A percentile compares a stretch with the other conserved stretches of the same genome.
Evolutionary conservation across 2,888 invertebrate species (phyloP).

Genomic region (Phoronis australis): DNA sequence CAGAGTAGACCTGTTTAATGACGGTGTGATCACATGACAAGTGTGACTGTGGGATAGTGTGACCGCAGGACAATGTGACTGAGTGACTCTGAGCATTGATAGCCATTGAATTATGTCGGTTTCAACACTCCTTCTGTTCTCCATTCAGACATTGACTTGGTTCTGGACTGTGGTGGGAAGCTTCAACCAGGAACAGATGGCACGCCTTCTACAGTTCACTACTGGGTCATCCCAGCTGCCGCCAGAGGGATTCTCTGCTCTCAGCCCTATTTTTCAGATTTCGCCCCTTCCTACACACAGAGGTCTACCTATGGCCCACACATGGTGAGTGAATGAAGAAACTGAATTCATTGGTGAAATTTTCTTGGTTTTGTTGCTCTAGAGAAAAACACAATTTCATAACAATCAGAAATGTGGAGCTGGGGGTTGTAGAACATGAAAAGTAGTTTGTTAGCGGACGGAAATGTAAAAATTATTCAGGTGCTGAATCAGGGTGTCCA

Average conservation of each 20-base stretch:
- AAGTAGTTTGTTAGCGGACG: background rate
- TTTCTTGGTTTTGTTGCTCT: background rate
- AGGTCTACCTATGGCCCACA: slow-evolving; percentile 88
- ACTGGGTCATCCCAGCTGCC: slow-evolving; percentile 90
- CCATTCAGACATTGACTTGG: slow-evolving; percentile 68
- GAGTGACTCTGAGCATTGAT: too few relatives aligned
- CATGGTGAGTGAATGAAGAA: slow-evolving; percentile 76
- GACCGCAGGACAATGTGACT: too few relatives aligned
- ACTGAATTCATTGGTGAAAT: background rate
- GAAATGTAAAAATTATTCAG: background rate
- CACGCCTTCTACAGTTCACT: slow-evolving; percentile 79
- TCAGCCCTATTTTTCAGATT: slow-evolving; percentile 87
- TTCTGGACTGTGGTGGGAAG: slow-evolving; percentile 86
- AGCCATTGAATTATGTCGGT: too few relatives aligned
- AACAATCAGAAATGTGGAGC: background rate
- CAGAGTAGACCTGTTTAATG: too few relatives aligned
- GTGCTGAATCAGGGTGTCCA: background rate
- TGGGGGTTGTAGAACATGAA: background rate
- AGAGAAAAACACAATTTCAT: too few relatives aligned
- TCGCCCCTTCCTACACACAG: slow-evolving; percentile 85
- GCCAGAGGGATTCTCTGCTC: slow-evolving; percentile 82
- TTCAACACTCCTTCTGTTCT: too few relatives aligned
- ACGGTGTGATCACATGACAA: too few relatives aligned
- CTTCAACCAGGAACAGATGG: slow-evolving; percentile 88
- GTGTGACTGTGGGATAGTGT: too few relatives aligned